Percentiles rank a stretch among this genome's conserved stretches.
phyloP scores from a whole-genome alignment of 2,797 vertebrate species.

The Furcifer pardalis region DNA sequence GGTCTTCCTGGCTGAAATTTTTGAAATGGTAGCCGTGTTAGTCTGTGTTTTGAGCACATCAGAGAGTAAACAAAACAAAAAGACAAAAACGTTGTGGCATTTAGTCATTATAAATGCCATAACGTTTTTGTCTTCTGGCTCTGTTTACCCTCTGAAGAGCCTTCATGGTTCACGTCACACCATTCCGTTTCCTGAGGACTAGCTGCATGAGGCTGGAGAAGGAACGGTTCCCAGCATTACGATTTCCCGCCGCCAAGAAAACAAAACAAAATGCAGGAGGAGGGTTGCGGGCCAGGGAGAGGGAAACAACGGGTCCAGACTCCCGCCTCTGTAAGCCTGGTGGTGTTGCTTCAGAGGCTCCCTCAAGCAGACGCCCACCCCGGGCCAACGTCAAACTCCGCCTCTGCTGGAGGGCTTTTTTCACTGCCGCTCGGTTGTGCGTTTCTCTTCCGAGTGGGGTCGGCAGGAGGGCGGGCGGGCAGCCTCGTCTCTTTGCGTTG shows the following conservation, averaged over 20 bases:
- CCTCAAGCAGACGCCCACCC: conserved; percentile 24
- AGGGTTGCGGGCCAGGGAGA: background rate
- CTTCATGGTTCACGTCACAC: background rate
- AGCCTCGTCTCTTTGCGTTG: background rate
- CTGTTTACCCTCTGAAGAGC: too few species aligned
- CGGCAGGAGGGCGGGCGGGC: background rate
- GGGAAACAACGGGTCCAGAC: too few species aligned
- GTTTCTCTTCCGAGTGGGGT: background rate
- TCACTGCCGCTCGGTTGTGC: background rate
- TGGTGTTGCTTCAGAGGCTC: background rate
- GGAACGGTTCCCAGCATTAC: background rate
- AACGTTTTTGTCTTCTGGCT: too few species aligned
- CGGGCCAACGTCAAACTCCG: conserved; percentile 29
- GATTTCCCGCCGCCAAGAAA: conserved; percentile 3
- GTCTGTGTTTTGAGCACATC: too few species aligned
- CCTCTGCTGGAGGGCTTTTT: conserved; percentile 29
- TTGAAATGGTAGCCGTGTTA: too few species aligned
- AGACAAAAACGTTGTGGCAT: too few species aligned
- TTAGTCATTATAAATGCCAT: too few species aligned
- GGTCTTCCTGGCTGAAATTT: background rate
- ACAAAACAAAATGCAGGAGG: too few species aligned
- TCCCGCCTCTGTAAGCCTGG: too few species aligned
- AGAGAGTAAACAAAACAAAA: too few species aligned
- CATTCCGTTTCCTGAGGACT: background rate
- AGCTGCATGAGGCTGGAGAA: background rate